A percentile compares a stretch with the other conserved stretches of the same genome.
Evolutionary conservation across 2,797 vertebrate species (phyloP).

Genomic region (Chloroceryle inda): DNA sequence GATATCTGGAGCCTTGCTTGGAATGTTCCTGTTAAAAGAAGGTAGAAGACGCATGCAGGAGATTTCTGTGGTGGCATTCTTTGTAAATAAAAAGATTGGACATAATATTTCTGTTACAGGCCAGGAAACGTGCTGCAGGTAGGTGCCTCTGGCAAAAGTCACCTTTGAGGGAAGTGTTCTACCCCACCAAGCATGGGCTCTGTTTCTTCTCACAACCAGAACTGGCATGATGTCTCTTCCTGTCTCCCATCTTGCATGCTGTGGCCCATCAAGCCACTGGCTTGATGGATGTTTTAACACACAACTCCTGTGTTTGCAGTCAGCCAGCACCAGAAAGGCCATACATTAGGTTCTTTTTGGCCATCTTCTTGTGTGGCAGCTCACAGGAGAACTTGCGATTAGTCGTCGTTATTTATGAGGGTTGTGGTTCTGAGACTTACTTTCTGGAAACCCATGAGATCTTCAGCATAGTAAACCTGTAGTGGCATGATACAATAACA

Average conservation of each 20-base stretch:
- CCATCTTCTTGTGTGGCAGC: not conserved
- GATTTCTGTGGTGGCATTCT: not conserved
- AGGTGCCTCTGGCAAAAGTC: not conserved
- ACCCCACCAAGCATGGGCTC: not conserved
- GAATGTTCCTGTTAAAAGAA: not conserved
- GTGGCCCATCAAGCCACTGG: not conserved
- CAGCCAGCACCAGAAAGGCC: not conserved
- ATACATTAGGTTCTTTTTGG: not conserved
- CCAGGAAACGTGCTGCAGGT: not conserved
- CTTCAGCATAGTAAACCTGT: not conserved
- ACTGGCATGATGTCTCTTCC: not conserved
- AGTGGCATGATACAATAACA: not conserved
- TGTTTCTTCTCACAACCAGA: not conserved
- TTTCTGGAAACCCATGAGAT: not conserved
- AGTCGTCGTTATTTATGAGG: not conserved
- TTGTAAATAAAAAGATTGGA: not conserved
- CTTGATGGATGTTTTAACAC: no score
- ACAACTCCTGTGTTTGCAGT: not conserved
- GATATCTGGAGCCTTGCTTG: not conserved
- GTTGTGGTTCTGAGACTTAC: not conserved
- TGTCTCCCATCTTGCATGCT: not conserved
- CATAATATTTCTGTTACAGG: not conserved
- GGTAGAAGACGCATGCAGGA: not conserved
- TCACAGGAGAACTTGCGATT: fast-evolving
- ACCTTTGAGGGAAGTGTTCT: not conserved